phyloP scores from a whole-genome alignment of 2,888 invertebrate genomes.

The Calliphora vomitoria region DNA sequence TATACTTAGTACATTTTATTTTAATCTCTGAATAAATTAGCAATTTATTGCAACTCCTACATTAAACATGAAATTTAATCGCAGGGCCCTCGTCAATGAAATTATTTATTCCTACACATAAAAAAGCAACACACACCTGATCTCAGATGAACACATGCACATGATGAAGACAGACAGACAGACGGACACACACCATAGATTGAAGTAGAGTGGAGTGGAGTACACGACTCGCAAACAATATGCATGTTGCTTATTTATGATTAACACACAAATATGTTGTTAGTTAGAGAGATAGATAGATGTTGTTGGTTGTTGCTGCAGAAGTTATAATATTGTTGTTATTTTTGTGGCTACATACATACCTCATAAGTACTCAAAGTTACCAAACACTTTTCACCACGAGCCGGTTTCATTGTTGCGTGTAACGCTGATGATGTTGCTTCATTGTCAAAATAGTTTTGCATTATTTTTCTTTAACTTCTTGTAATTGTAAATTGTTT shows the following conservation, averaged over 20 bases:
- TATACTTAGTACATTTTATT: too few species aligned
- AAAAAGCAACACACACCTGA: constrained; percentile 16
- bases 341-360: constrained; percentile 61
- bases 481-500: constrained; percentile 38
- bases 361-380: constrained; percentile 81
- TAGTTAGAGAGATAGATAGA: background rate
- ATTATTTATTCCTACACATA: background rate
- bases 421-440: constrained; percentile 74
- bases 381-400: constrained; percentile 79
- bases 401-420: constrained; percentile 79
- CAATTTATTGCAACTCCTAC: background rate
- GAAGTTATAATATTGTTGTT: constrained; percentile 45
- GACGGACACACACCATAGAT: background rate
- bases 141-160: background rate
- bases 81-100: constrained; percentile 3
- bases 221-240: constrained; percentile 13
- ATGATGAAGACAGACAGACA: background rate
- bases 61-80: background rate
- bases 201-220: too few species aligned
- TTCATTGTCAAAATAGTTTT: constrained; percentile 74
- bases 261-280: constrained; percentile 49
- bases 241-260: constrained; percentile 49
- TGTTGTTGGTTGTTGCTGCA: constrained; percentile 30
- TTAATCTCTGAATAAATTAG: too few species aligned
- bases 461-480: constrained; percentile 58